Evolutionary conservation across 2,888 invertebrate genomes (phyloP).

Genomic region (Bombylius major): DNA sequence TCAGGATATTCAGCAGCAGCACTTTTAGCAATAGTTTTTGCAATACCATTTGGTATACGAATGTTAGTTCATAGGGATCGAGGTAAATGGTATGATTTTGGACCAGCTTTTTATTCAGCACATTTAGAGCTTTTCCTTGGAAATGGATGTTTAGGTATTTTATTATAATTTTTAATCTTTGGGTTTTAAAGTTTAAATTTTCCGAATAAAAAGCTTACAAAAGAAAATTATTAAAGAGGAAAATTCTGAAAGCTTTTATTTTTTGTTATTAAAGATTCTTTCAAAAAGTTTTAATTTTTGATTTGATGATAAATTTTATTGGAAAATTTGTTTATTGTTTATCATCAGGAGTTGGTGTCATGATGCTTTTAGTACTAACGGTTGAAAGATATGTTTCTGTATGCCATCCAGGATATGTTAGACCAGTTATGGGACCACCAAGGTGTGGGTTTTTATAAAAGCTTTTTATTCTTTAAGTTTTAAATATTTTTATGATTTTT

Average conservation of each 20-base stretch:
- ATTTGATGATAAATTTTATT: background rate
- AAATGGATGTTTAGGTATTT: constrained; percentile 54
- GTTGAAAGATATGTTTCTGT: constrained; percentile 63
- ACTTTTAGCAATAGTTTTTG: constrained; percentile 55
- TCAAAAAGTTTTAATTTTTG: background rate
- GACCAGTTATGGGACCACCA: constrained; percentile 52
- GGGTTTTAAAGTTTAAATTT: background rate
- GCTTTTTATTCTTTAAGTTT: background rate
- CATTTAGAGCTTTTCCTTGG: constrained; percentile 58
- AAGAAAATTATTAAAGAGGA: background rate
- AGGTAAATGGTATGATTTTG: constrained; percentile 50
- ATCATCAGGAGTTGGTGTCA: constrained; percentile 51
- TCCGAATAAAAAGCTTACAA: background rate
- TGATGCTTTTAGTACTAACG: constrained; percentile 62
- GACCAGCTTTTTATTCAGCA: constrained; percentile 55
- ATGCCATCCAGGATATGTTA: constrained; percentile 55
- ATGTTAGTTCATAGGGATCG: constrained; percentile 52
- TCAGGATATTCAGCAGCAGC: constrained; percentile 67
- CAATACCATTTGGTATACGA: constrained; percentile 53
- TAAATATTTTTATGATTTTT: background rate
- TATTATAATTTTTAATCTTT: constrained; percentile 1
- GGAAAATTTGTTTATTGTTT: background rate
- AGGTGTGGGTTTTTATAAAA: constrained; percentile 28
- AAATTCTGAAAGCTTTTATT: background rate
- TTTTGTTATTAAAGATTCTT: background rate